phyloP scores from a whole-genome alignment of 1,140 invertebrate genomes.

The Dendrolimus punctatus region DNA sequence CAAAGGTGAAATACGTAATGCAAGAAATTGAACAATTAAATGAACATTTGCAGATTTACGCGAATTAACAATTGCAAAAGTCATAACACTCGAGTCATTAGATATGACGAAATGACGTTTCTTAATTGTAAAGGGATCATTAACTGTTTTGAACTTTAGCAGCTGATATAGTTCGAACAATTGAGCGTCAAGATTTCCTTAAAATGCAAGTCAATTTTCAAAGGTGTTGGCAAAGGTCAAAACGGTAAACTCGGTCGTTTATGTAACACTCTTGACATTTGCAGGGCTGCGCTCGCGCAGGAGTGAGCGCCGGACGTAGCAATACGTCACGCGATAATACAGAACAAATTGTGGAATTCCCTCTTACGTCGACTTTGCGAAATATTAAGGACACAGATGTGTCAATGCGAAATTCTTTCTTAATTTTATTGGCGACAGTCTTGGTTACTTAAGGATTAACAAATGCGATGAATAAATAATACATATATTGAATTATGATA shows the following conservation, averaged over 20 bases:
- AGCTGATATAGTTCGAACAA: constrained; percentile 8
- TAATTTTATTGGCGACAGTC: neutral
- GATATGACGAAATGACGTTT: too few species aligned
- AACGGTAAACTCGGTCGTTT: constrained; percentile 27
- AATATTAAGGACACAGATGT: constrained; percentile 20
- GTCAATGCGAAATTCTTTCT: constrained; percentile 15
- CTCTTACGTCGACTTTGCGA: constrained; percentile 29
- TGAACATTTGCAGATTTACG: too few species aligned
- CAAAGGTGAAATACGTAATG: too few species aligned
- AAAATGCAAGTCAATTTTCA: constrained; percentile 29
- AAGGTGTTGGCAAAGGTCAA: constrained; percentile 35
- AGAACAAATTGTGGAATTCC: constrained; percentile 23
- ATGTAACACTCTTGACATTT: constrained; percentile 52
- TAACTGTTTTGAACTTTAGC: constrained; percentile 11
- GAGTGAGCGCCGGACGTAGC: constrained; percentile 12
- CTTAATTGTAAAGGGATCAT: too few species aligned
- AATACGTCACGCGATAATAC: constrained; percentile 16
- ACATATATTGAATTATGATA: too few species aligned
- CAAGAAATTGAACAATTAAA: too few species aligned
- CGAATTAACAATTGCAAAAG: too few species aligned
- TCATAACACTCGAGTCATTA: too few species aligned
- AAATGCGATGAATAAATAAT: too few species aligned
- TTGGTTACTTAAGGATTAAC: too few species aligned
- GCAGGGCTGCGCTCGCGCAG: constrained; percentile 18
- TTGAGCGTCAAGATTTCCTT: constrained; percentile 25